Evolutionary conservation across 1,140 invertebrate species (phyloP), one percentile per base, ranked within the genome.

Genomic region (Conus ventricosus): DNA sequence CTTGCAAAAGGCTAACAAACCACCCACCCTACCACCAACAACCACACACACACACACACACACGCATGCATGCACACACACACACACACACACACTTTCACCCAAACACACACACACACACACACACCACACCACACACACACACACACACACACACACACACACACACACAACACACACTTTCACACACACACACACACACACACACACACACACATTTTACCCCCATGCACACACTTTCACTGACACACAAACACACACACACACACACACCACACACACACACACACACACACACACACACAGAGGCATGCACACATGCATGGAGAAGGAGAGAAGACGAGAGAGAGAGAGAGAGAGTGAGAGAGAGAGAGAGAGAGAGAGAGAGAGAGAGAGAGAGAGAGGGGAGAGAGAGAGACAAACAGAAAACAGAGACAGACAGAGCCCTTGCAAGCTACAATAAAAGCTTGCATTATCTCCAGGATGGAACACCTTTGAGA

Each of bases 131-230:
- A n/a, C n/a, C n/a, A 23, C 71, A 23, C 17, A 8, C 17, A 8
- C 1, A 8, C 71, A 23, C 71, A 23, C 71, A 23, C 71, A 75
- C 71, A 23, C 71, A 23, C 71, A 23, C 71, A 23, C 71, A 23
- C 71, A 23, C 71, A 75, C n/a, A n/a, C 15, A 78, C 75, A 78
- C 75, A 78, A n/a, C 75, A 78, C 75, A n/a, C 75, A 78, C 75
- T n/a, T n/a, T n/a, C n/a, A 78, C 75, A 20, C 71, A 20, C 71
- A 20, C 71, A 20, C 71, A 20, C 71, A 13, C 60, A 63, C 60
- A 13, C 60, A 63, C 71, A n/a, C 71, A 20, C 71, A n/a, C 71
- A n/a, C 71, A n/a, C 71, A 20, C 71, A n/a, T 75, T 8, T 75
- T 23, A 20, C 71, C 1, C 71, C 23, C 71, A 75, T 25, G 23